A percentile compares a stretch with the other conserved stretches of the same genome.
Conservation (phyloP, 2,113 vertebrate species). For the Tachuris rubrigastra region DNA sequence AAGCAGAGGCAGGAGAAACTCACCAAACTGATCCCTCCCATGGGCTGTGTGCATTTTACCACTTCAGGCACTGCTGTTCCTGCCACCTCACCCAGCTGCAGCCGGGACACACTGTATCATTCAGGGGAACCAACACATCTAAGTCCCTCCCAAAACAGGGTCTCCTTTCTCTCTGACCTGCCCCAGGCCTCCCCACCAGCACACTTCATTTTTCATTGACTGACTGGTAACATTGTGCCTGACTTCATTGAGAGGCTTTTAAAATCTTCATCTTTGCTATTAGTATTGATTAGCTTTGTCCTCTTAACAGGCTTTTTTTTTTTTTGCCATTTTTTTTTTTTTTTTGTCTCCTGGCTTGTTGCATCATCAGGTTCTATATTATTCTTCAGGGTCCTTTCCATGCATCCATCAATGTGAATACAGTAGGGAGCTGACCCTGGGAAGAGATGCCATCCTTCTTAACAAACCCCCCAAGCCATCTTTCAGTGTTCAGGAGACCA, state of each 20-base stretch:
- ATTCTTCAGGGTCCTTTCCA: not conserved
- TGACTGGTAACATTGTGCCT: slow-evolving; percentile 2
- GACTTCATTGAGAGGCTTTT: slow-evolving; percentile 73
- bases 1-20: slow-evolving; percentile 11
- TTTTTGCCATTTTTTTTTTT: not conserved
- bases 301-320: slow-evolving; percentile 69
- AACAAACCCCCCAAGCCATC: not conserved
- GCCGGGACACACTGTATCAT: not conserved
- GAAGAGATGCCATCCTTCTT: not conserved
- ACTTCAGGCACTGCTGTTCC: not conserved
- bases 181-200: not conserved
- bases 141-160: not conserved
- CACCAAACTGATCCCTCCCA: slow-evolving; percentile 33
- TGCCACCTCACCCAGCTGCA: not conserved
- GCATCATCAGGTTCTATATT: not conserved
- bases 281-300: slow-evolving; percentile 70
- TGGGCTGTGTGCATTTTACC: not conserved
- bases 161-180: not conserved
- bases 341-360: not conserved
- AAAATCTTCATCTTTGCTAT: slow-evolving; percentile 59
- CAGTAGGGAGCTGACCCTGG: not conserved
- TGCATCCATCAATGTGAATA: slow-evolving; percentile 32
- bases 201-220: slow-evolving; percentile 1
- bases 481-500: not conserved
- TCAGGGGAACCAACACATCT: not conserved